These are phyloP conservation scores for Micromys minutus DNA, from an alignment of 2,113 vertebrate species.

Conservation along the genomic window DNA sequence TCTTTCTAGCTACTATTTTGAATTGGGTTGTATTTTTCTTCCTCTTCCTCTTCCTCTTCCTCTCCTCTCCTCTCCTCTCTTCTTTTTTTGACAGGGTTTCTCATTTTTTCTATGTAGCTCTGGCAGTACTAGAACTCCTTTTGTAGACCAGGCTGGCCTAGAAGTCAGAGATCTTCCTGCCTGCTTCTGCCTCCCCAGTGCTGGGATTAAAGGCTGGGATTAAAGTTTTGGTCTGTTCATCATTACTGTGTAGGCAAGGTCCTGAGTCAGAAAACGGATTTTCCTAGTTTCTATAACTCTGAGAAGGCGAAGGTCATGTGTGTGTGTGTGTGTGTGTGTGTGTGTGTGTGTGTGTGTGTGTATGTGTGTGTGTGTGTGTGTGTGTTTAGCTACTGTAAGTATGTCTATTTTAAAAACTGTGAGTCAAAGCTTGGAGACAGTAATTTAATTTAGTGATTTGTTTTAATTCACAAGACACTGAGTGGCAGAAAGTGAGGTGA, in stretches of 20 bases:
- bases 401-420: background rate
- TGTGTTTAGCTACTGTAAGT: no score
- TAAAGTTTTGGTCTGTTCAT: constrained; percentile 9
- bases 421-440: background rate
- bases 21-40: background rate
- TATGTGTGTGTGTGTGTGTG: no score
- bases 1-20: constrained; percentile 43
- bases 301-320: background rate
- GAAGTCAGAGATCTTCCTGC: background rate
- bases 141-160: background rate
- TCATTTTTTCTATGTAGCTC: background rate
- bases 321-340: background rate
- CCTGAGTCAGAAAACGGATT: constrained; percentile 1
- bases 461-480: background rate
- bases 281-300: background rate
- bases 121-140: background rate
- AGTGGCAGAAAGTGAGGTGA: background rate
- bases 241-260: constrained; percentile 37
- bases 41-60: no score
- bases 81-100: background rate
- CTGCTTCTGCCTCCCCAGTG: background rate
- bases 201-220: background rate
- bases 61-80: background rate
- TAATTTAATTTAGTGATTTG: background rate
- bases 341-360: background rate